phyloP scores from a whole-genome alignment of 1,140 invertebrate species.

The Phocides pigmalion region DNA sequence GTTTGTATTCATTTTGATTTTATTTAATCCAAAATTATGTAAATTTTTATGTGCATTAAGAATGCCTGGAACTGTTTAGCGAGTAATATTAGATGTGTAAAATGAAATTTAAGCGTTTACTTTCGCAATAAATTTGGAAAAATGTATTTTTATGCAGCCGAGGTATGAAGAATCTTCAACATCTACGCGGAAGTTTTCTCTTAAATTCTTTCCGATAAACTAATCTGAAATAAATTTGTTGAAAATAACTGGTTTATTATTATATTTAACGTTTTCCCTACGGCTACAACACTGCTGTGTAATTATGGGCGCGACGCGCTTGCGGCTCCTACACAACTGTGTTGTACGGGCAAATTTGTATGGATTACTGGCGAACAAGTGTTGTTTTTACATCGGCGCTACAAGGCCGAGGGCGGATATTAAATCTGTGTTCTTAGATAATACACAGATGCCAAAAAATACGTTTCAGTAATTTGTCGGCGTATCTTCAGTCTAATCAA shows the following conservation, averaged over 20 bases:
- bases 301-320: too few relatives aligned
- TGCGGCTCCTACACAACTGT: too few relatives aligned
- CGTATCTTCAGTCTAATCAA: too few relatives aligned
- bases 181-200: slow-evolving; percentile 51
- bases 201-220: slow-evolving; percentile 62
- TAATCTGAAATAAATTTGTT: slow-evolving; percentile 79
- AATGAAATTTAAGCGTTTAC: slow-evolving; percentile 63
- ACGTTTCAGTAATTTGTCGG: too few relatives aligned
- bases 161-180: slow-evolving; percentile 8
- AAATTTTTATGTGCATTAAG: slow-evolving; percentile 64
- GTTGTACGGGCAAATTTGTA: too few relatives aligned
- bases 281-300: too few relatives aligned
- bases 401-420: too few relatives aligned
- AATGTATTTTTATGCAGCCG: slow-evolving; percentile 31
- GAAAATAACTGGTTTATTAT: slow-evolving; percentile 41
- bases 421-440: too few relatives aligned
- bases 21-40: slow-evolving; percentile 48
- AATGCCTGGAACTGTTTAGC: slow-evolving; percentile 64
- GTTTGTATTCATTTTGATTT: slow-evolving; percentile 64
- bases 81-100: slow-evolving; percentile 49
- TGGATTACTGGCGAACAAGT: too few relatives aligned
- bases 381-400: too few relatives aligned
- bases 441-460: too few relatives aligned
- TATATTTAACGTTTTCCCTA: too few relatives aligned
- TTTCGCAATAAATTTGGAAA: slow-evolving; percentile 37